Conservation (phyloP, 2,113 vertebrate species). For the Chaetorhynchus papuensis region DNA sequence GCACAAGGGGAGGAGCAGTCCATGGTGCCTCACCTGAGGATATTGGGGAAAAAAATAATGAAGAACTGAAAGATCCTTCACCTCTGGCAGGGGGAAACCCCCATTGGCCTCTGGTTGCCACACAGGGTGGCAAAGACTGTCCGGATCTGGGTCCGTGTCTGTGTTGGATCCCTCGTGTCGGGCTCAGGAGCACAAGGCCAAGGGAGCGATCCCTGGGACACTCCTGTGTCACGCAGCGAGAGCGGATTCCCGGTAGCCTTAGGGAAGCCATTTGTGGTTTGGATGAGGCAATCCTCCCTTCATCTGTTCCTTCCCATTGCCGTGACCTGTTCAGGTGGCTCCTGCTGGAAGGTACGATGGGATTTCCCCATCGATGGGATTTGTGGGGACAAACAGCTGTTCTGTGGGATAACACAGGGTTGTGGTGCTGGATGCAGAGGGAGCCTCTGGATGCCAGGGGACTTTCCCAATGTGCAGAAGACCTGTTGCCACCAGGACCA, state of each 20-base stretch:
- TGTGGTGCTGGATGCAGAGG: accelerated
- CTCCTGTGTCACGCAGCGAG: accelerated
- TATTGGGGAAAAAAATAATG: accelerated
- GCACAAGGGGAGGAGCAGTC: accelerated
- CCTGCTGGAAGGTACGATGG: accelerated
- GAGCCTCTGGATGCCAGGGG: accelerated
- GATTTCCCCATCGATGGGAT: background rate
- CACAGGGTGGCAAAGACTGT: background rate
- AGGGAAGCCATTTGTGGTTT: background rate
- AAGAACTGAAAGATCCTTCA: background rate
- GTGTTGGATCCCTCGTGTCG: accelerated
- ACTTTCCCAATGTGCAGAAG: accelerated
- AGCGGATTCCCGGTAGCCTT: background rate
- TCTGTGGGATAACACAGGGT: accelerated
- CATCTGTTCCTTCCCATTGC: accelerated
- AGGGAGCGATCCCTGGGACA: background rate
- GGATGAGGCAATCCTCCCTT: background rate
- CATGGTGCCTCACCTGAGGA: background rate
- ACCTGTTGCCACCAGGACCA: accelerated
- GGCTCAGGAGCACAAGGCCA: background rate
- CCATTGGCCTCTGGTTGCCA: accelerated
- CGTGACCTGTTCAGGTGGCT: accelerated
- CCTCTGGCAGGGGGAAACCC: background rate
- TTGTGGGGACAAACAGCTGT: background rate
- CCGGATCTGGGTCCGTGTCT: background rate